phyloP scores from a whole-genome alignment of 2,797 vertebrate species.

The Alectoris magna region DNA sequence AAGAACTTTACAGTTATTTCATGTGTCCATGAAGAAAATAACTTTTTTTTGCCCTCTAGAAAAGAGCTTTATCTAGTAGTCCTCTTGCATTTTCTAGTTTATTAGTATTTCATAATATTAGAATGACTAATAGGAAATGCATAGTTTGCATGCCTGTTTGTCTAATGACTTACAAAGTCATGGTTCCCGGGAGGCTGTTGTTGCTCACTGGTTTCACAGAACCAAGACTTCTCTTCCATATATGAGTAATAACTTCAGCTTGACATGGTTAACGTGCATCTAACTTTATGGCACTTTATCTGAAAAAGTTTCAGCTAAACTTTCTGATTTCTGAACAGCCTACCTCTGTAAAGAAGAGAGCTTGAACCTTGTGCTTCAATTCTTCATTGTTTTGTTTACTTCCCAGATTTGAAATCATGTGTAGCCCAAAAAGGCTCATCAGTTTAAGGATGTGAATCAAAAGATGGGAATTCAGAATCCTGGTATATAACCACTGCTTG shows the following conservation, averaged over 20 bases:
- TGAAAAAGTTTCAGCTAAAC: neutral
- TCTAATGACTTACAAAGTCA: neutral
- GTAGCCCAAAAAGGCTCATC: neutral
- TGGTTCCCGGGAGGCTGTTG: neutral
- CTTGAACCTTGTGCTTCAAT: neutral
- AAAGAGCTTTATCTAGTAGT: neutral
- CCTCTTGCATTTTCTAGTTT: neutral
- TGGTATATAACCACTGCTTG: neutral
- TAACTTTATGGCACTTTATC: neutral
- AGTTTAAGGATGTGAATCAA: neutral
- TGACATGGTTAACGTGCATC: neutral
- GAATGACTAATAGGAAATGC: neutral
- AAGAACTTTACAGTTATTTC: neutral
- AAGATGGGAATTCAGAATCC: neutral
- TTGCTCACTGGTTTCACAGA: neutral
- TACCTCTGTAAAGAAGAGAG: neutral
- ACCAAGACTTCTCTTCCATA: neutral
- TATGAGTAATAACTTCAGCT: neutral
- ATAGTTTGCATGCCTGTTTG: neutral
- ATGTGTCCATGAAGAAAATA: neutral
- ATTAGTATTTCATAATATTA: neutral
- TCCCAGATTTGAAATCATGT: neutral
- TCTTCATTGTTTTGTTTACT: neutral
- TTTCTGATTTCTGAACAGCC: neutral
- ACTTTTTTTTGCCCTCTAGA: neutral